Evolutionary conservation across 2,888 invertebrate species (phyloP), one percentile per base, ranked within the genome.

Genomic region (Lycophotia porphyrea): DNA sequence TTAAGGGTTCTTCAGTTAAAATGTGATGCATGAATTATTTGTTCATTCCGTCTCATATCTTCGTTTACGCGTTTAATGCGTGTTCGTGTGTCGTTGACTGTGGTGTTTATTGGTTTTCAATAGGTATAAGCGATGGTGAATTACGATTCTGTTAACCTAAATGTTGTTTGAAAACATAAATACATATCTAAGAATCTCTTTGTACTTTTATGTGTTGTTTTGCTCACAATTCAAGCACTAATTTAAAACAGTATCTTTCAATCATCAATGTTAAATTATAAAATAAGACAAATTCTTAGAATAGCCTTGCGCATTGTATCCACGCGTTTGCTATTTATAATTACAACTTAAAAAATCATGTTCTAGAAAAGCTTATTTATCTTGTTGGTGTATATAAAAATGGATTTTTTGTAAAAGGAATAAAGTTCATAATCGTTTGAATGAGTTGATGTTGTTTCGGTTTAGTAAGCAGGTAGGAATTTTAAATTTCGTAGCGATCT

Each of bases 281-380:
- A 95, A 94, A 95, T 91, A 92, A 93, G 91, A 92, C 91, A 91
- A 92, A 93, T 95, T 94, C 94, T 93, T 85, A 89, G 93, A 95
- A 95, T 94, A 95, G 90, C 93, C 93, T 95, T 94, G 94, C 95
- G 92, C 90, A 94, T 95, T 95, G 94, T 95, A 94, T 94, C 93
- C 93, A 95, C 92, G 93, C 94, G 93, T 94, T 95, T 92, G 95
- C 95, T 95, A 95, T 96, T 95, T 94, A 95, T 95, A 95, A 95
- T 95, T 95, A 95, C 92, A 93, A 94, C 91, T 94, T 93, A 90
- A 92, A 93, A 92, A 91, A 88, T 74, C 77, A 81, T 52, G 74
- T 73, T 85, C 76, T 82, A 88, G 89, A 92, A 93, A 90, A 90
- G 89, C 92, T 89, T 93, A 94, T 91, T 87, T 91, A 79, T 84